Percentiles rank a stretch among this genome's conserved stretches.
These are phyloP conservation scores for Intellagama lesueurii DNA, from an alignment of 2,797 vertebrate species.

Conservation along the genomic window DNA sequence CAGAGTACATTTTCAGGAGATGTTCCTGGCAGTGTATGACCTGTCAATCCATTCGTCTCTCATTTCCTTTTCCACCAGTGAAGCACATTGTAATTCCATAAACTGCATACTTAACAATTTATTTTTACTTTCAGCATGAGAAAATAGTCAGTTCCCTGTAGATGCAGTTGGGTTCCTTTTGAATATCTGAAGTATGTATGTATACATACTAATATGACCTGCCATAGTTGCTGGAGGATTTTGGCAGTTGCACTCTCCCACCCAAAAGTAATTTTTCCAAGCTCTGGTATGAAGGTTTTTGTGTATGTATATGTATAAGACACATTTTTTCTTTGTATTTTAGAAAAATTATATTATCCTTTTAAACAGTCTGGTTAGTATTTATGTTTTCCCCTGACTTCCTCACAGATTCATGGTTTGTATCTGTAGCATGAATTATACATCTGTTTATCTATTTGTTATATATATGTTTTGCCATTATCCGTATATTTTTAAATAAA, in stretches of 20 bases:
- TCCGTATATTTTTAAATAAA: slow-evolving; percentile 9
- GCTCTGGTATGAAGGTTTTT: too few species aligned
- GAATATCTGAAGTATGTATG: too few species aligned
- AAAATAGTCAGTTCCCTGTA: too few species aligned
- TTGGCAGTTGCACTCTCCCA: too few species aligned
- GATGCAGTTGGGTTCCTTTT: too few species aligned
- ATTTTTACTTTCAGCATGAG: neutral
- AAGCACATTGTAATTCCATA: neutral
- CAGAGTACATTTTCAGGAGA: neutral
- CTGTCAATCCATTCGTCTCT: neutral
- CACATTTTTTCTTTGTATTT: neutral
- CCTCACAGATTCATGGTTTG: neutral
- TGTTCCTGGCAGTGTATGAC: neutral
- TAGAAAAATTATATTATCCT: neutral
- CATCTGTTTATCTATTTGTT: neutral
- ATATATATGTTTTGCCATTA: neutral
- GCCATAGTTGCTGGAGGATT: too few species aligned
- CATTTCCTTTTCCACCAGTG: neutral
- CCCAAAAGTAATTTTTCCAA: too few species aligned
- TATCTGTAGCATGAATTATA: neutral
- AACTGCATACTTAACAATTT: neutral
- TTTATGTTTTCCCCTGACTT: neutral
- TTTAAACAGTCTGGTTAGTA: neutral
- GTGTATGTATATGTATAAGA: neutral
- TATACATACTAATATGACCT: too few species aligned